Conservation (phyloP, 2,113 vertebrate species). For the Papio anubis region DNA sequence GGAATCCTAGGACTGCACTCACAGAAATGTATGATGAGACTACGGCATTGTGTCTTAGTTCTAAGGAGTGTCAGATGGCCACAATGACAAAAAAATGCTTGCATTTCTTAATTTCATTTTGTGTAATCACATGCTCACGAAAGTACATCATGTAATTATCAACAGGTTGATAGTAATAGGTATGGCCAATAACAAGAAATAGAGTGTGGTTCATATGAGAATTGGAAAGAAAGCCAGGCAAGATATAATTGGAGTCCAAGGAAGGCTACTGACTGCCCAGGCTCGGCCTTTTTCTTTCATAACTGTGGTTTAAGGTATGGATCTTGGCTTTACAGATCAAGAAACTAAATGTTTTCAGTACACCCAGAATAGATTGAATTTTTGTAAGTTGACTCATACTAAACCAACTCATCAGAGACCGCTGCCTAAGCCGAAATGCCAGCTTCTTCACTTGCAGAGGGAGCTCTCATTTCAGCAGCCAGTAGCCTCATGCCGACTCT, state of each 20-base stretch:
- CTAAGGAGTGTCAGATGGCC: not conserved
- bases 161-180: not conserved
- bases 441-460: not conserved
- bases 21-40: not conserved
- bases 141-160: not conserved
- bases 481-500: not conserved
- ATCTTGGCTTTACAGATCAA: constrained; percentile 14
- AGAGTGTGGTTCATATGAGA: not conserved
- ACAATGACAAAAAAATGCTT: not conserved
- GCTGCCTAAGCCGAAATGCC: not conserved
- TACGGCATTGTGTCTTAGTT: not conserved
- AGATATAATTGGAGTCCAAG: not conserved
- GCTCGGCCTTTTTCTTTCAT: not conserved
- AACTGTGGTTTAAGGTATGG: not conserved
- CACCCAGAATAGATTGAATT: not conserved
- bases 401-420: constrained; percentile 23
- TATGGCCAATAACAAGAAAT: not conserved
- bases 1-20: not conserved
- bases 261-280: not conserved
- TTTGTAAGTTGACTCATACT: constrained; percentile 17
- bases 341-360: constrained; percentile 31
- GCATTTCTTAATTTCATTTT: not conserved
- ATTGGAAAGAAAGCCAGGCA: not conserved
- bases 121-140: not conserved
- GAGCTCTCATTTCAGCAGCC: not conserved